Evolutionary conservation across 1,140 invertebrate species (phyloP), one percentile per base, ranked within the genome.

Genomic region (Drosophila truncata): DNA sequence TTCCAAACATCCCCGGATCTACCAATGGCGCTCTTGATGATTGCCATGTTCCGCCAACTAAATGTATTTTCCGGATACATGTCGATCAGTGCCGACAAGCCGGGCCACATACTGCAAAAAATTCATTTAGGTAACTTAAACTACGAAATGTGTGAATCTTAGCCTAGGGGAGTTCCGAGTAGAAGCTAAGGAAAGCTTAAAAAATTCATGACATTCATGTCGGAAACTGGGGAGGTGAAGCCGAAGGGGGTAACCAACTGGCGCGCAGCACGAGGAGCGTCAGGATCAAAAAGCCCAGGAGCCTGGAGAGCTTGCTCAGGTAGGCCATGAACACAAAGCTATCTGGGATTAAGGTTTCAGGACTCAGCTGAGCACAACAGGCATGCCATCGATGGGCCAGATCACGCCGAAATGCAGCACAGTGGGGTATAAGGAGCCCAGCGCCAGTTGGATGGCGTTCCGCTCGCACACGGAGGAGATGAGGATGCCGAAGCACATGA

Each of bases 341-440:
- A n/a, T 14, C 6, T 2, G 11, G 4, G 10, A 25, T 9, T 1
- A 0, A 2, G 9, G 2, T 35, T 14, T 2, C 14, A 6, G 6
- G 29, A 41, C 80, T 78, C 52, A 93, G 74, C 96, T 95, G 10
- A 99, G 93, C 50, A 96, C 94, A 47, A 95, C 94, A 3, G 98
- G 98, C 97, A 99, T 99, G 83, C 96, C 96, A 93, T 97, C 95
- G 91, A 97, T 96, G 59, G 96, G 96, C 96, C 96, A 97, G 76
- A 97, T 97, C n/a, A 97, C 97, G 39, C 98, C 96, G 86, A 97
- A 97, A 7, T 98, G 94, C 72, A 99, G 94, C 23, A 99, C 94
- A 41, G 97, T 98, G 6, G 98, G 98, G 93, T 99, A 98, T 93
- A 99, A 99, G 71, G 97, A 98, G 49, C 98, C 98, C 13, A 99